Evolutionary conservation across 1,140 invertebrate species (phyloP), one percentile per base, ranked within the genome.

Genomic region (Gryllus bimaculatus): DNA sequence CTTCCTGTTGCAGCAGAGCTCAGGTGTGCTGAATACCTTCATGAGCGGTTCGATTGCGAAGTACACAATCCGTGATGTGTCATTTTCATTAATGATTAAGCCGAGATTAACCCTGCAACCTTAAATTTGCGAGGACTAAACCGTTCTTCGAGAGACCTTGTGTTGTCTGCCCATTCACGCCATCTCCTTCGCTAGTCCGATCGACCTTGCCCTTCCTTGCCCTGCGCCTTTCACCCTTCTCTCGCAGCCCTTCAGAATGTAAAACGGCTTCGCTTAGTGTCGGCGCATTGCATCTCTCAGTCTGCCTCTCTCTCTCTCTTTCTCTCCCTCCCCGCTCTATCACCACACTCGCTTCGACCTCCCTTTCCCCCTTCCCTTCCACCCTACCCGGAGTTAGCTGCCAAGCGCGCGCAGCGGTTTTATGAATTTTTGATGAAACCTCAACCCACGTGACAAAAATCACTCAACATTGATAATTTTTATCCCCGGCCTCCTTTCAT

Each of bases 341-440:
- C 26, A 5, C 26, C 26, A 2, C 26, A 5, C 26, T 39, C 26
- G 26, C 26, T 39, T 39, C 26, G 5, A 39, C 26, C 26, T 39
- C 26, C 26, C 26, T 39, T 39, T 39, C 54, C 10, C 7, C 18
- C 54, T 39, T 39, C 26, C 54, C 10, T 18, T 66, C 54, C 54
- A 10, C 18, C 18, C 54, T 18, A n/a, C 54, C 18, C 18, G 10
- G 54, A 18, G 54, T 66, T 66, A 66, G 54, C 54, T 66, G 54
- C 54, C 26, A 39, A 39, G 26, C 26, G 26, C 26, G 26, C 26
- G 26, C 26, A 39, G 54, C 54, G 54, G 54, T 66, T 66, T 66
- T 66, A 66, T 66, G 54, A 66, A 66, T 66, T 66, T 66, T 66
- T 66, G 54, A 66, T 66, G 54, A 66, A 66, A 66, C 54, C 54